phyloP scores from a whole-genome alignment of 2,113 vertebrate species.

The Clarias gariepinus region DNA sequence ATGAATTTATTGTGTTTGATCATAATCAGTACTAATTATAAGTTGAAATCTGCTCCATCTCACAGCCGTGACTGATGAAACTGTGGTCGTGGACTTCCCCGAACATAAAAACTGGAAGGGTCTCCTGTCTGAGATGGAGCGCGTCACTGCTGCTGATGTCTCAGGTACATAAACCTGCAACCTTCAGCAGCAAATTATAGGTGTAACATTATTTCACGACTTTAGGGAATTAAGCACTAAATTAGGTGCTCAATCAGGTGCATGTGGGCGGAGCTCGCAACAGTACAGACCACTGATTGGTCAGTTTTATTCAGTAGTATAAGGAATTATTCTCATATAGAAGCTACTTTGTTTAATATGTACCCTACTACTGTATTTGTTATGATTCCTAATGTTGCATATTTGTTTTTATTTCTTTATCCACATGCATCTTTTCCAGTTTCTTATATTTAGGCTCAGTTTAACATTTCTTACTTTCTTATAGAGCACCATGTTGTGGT shows the following conservation, averaged over 20 bases:
- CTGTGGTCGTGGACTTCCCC: constrained; percentile 20
- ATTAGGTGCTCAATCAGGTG: neutral
- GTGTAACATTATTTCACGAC: no score
- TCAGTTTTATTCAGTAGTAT: neutral
- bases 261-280: neutral
- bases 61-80: neutral
- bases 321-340: neutral
- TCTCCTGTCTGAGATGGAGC: constrained; percentile 38
- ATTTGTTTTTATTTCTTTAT: neutral
- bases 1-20: neutral
- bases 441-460: neutral
- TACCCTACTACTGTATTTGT: no score
- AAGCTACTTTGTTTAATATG: neutral
- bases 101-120: constrained; percentile 43
- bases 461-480: neutral
- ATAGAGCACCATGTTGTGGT: neutral
- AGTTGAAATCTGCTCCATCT: neutral
- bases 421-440: neutral
- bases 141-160: neutral
- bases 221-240: neutral
- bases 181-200: no score
- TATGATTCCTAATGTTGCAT: neutral
- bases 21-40: no score
- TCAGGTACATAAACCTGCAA: constrained; percentile 11
- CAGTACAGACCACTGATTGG: neutral